Evolutionary conservation across 2,797 vertebrate species (phyloP).

Genomic region (Kryptopterus vitreolus): DNA sequence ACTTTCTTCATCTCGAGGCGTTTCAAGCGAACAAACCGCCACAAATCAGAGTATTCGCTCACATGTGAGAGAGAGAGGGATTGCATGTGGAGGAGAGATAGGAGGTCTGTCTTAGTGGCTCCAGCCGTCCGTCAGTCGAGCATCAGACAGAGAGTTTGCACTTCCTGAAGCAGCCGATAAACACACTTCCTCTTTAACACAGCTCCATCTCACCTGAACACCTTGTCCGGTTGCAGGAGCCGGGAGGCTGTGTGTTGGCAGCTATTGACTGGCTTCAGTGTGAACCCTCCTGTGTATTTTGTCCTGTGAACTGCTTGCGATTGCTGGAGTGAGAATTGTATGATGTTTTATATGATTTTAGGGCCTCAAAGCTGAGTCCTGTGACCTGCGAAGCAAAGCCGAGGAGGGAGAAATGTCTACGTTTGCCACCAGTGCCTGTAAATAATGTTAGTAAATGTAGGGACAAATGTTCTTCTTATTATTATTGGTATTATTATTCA

Average conservation of each 20-base stretch:
- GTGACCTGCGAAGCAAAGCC: not conserved
- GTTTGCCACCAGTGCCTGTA: not conserved
- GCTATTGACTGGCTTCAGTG: not conserved
- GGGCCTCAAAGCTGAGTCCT: not conserved
- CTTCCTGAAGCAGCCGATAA: constrained; percentile 70
- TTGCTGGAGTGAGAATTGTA: not conserved
- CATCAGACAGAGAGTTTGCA: constrained; percentile 70
- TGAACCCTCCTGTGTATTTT: not conserved
- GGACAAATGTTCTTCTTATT: no score
- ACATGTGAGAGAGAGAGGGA: not conserved
- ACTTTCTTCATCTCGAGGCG: not conserved
- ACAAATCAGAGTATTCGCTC: not conserved
- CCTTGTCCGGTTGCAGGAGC: constrained; percentile 25
- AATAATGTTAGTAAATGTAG: no score
- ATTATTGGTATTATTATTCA: no score
- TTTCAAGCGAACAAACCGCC: not conserved
- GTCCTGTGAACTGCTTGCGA: not conserved
- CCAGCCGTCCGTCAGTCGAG: constrained; percentile 73
- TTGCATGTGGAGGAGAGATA: constrained; percentile 65
- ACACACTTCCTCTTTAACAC: constrained; percentile 68
- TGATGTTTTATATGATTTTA: not conserved
- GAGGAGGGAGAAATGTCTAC: not conserved
- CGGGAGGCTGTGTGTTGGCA: not conserved
- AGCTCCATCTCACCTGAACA: constrained; percentile 56
- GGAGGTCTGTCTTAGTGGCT: constrained; percentile 75